Conservation (phyloP, 2,888 invertebrate species). For the Oegoconia quadripuncta region DNA sequence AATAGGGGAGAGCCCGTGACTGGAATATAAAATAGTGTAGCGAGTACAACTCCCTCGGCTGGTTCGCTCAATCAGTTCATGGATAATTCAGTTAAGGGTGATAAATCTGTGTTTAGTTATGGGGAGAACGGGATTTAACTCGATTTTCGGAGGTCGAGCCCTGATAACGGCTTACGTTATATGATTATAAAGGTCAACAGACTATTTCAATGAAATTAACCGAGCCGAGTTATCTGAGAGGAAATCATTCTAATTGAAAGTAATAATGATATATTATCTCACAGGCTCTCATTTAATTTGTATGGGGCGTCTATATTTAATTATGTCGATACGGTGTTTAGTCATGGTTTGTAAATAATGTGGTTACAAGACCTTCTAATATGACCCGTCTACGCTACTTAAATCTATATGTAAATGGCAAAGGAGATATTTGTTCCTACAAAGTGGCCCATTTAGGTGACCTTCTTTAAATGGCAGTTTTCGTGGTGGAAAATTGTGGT, state of each 20-base stretch:
- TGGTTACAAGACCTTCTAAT: too few species aligned
- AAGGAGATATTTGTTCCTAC: background rate
- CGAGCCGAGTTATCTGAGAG: conserved; percentile 29
- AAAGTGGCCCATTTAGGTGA: background rate
- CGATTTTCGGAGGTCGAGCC: conserved; percentile 53
- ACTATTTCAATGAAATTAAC: conserved; percentile 43
- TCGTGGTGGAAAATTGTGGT: too few species aligned
- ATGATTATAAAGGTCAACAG: conserved; percentile 57
- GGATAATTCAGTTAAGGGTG: conserved; percentile 69
- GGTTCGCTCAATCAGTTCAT: conserved; percentile 57
- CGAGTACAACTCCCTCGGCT: conserved; percentile 47
- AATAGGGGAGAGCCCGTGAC: conserved; percentile 28
- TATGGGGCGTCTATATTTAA: background rate
- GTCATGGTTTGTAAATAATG: background rate
- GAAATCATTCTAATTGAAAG: conserved; percentile 9
- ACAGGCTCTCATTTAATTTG: too few species aligned
- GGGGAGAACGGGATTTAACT: conserved; percentile 56
- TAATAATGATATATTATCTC: conserved; percentile 2
- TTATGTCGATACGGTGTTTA: background rate
- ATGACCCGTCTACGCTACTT: too few species aligned
- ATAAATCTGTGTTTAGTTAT: conserved; percentile 71
- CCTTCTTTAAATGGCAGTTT: too few species aligned
- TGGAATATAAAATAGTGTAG: conserved; percentile 53
- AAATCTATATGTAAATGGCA: too few species aligned
- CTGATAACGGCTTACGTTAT: conserved; percentile 51